A percentile compares a stretch with the other conserved stretches of the same genome.
These are phyloP conservation scores for Drosophila recens DNA, from an alignment of 2,888 invertebrate genomes.

Conservation along the genomic window DNA sequence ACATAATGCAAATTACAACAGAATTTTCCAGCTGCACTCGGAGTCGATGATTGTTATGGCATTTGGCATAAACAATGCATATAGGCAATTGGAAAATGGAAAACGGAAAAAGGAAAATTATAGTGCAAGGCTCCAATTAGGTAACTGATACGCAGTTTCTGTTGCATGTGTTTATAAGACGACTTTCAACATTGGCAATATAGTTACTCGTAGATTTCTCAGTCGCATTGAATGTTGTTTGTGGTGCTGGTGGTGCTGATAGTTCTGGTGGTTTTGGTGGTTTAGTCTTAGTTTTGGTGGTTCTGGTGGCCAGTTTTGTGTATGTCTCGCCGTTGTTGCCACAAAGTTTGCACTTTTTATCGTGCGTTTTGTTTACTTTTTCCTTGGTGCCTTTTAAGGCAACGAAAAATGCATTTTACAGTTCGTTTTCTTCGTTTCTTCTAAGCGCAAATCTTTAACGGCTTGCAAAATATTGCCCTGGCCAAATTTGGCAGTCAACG, in stretches of 20 bases:
- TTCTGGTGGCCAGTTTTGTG: slow-evolving; percentile 12
- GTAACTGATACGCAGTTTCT: slow-evolving; percentile 26
- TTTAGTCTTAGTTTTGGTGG: no score
- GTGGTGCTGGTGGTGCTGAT: slow-evolving; percentile 3
- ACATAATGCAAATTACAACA: slow-evolving; percentile 21
- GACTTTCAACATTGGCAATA: slow-evolving; percentile 19
- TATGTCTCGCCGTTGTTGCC: slow-evolving; percentile 36
- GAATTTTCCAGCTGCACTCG: slow-evolving; percentile 28
- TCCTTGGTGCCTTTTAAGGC: slow-evolving; percentile 70
- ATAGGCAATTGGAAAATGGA: slow-evolving; percentile 30
- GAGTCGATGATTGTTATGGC: slow-evolving; percentile 31
- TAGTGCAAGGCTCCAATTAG: slow-evolving; percentile 38
- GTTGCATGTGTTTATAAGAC: slow-evolving; percentile 17
- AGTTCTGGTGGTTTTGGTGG: not conserved
- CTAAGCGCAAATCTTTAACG: slow-evolving; percentile 70
- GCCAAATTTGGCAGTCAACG: slow-evolving; percentile 68
- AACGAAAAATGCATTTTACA: slow-evolving; percentile 73
- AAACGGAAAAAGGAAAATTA: slow-evolving; percentile 37
- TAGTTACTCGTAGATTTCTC: slow-evolving; percentile 3
- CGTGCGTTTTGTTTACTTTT: slow-evolving; percentile 71
- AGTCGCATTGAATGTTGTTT: not conserved
- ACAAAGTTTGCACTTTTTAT: slow-evolving; percentile 70
- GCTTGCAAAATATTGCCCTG: slow-evolving; percentile 72
- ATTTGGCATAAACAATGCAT: slow-evolving; percentile 35
- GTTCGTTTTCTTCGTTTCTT: slow-evolving; percentile 37